Evolutionary conservation across 1,140 invertebrate genomes (phyloP).

Genomic region (Ceratitis capitata): DNA sequence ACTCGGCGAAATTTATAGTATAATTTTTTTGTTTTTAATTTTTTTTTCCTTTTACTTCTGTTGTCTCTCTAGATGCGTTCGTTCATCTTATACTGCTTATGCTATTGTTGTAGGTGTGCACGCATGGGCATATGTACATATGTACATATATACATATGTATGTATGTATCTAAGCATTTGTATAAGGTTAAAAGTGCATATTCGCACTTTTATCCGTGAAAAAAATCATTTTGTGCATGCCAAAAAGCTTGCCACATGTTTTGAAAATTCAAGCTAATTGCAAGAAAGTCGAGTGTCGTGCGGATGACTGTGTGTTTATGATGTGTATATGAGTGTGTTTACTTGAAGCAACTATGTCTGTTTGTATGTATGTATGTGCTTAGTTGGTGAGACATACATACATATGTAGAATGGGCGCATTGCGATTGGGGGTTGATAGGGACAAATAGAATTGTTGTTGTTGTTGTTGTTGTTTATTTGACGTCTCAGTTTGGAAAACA

Average conservation of each 20-base stretch:
- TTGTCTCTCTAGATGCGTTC: conserved; percentile 9
- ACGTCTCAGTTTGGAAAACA: conserved; percentile 1
- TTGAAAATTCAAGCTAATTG: conserved; percentile 33
- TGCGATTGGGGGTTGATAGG: conserved; percentile 22
- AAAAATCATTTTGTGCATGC: background rate
- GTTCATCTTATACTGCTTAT: background rate
- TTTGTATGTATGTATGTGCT: too few species aligned
- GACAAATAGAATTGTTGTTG: background rate
- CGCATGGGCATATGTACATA: background rate
- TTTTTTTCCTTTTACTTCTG: too few species aligned
- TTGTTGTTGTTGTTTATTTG: conserved; percentile 10
- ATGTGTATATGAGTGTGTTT: too few species aligned
- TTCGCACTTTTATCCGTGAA: conserved; percentile 21
- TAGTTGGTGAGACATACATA: background rate
- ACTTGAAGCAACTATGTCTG: too few species aligned
- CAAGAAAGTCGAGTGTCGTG: conserved; percentile 5
- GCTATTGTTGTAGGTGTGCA: background rate
- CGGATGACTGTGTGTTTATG: too few species aligned
- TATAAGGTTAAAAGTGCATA: conserved; percentile 22
- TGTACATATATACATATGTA: background rate
- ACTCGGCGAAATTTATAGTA: conserved; percentile 11
- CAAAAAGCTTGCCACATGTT: conserved; percentile 27
- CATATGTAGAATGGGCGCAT: background rate
- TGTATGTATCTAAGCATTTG: background rate
- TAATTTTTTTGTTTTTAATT: background rate